phyloP scores from a whole-genome alignment of 1,140 invertebrate species.

The Drosophila mauritiana region DNA sequence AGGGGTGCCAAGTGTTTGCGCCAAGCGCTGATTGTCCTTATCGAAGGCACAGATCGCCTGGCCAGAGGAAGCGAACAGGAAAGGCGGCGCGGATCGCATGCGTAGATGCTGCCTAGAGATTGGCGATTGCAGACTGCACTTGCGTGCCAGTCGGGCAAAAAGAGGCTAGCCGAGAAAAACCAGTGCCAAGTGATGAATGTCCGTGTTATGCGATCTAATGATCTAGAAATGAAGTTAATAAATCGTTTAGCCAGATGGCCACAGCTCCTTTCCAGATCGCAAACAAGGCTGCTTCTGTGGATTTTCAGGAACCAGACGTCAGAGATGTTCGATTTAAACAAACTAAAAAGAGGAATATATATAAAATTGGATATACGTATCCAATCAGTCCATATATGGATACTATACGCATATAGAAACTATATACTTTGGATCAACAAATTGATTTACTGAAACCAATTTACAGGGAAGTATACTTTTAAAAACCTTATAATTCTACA shows the following conservation, averaged over 20 bases:
- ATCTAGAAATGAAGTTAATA: slow-evolving; percentile 84
- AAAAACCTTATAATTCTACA: too few relatives aligned
- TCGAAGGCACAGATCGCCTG: slow-evolving; percentile 52
- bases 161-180: slow-evolving; percentile 12
- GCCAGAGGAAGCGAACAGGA: slow-evolving; percentile 28
- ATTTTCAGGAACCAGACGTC: not conserved
- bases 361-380: too few relatives aligned
- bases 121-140: slow-evolving; percentile 38
- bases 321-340: not conserved
- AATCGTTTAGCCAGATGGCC: slow-evolving; percentile 81
- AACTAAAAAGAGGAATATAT: too few relatives aligned
- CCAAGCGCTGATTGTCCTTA: slow-evolving; percentile 81
- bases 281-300: slow-evolving; percentile 10
- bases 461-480: too few relatives aligned
- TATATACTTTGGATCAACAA: too few relatives aligned
- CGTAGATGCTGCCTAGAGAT: slow-evolving; percentile 75
- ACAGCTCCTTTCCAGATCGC: slow-evolving; percentile 31
- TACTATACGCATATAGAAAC: too few relatives aligned
- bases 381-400: too few relatives aligned
- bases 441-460: too few relatives aligned
- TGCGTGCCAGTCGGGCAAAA: slow-evolving; percentile 57
- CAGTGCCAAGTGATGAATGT: slow-evolving; percentile 80
- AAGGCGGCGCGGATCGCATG: slow-evolving; percentile 65
- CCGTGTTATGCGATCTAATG: slow-evolving; percentile 84
- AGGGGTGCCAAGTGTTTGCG: slow-evolving; percentile 77